Evolutionary conservation across 2,113 vertebrate genomes (phyloP), one percentile per base, ranked within the genome.

Genomic region (Stictonetta naevosa): DNA sequence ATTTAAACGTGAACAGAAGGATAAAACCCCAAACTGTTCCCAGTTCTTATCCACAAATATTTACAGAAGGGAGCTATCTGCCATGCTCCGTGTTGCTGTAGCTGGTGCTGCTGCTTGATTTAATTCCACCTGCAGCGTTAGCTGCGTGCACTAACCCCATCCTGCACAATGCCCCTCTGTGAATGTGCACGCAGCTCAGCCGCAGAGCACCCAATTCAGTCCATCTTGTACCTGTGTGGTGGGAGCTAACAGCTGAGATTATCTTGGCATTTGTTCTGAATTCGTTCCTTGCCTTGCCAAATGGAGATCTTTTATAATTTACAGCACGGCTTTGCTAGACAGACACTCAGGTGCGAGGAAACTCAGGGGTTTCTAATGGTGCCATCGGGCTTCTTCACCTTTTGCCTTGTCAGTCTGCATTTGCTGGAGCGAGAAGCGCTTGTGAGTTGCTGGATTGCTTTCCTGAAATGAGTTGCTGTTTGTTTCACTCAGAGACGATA

Each of bases 391-490:
- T 63, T 44, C 52, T 94, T 80, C 83, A 82, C 81, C 95, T 90
- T 87, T 93, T 94, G 53, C 88, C 44, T 84, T 72, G 67, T 83
- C 83, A 68, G 56, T 83, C 88, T 83, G 75, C 63, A 8, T 79
- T 85, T 91, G 74, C 68, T 66, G 52, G 76, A 86, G 76, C 18
- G 9, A 75, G 83, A 71, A 86, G 79, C 15, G 18, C 31, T 71
- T 86, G 72, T 26, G 92, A 77, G 83, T 59, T 95, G 68, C 66
- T 88, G 95, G 79, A 76, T 96, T 86, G 86, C 83, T 93, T 90
- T 81, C 80, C 86, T 93, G 76, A 68, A 90, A 78, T 81, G 69
- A 95, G 84, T 29, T 84, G 76, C 77, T 84, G 13, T 88, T 91
- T 69, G 82, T 23, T 79, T 92, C 83, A 4, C 73, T 88, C 48